A percentile compares a stretch with the other conserved stretches of the same genome.
These are phyloP conservation scores for Leptopilina clavipes DNA, from an alignment of 1,140 invertebrate species.

Conservation along the genomic window DNA sequence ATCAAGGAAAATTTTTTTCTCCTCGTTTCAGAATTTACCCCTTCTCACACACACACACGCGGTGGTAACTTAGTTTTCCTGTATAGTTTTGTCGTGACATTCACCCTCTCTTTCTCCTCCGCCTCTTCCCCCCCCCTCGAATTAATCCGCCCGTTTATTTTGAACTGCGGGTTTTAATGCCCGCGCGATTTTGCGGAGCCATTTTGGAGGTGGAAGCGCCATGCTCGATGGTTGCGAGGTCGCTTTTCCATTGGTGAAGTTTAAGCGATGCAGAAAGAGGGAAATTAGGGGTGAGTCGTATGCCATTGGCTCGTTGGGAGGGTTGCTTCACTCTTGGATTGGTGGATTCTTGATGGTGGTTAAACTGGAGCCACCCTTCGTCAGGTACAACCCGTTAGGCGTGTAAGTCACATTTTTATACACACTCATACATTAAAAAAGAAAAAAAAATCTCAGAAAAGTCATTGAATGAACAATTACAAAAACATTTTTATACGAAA, in stretches of 20 bases:
- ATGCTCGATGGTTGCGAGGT: conserved; percentile 44
- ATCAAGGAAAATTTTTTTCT: conserved; percentile 40
- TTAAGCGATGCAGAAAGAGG: conserved; percentile 44
- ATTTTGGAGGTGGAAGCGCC: conserved; percentile 72
- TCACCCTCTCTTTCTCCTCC: conserved; percentile 39
- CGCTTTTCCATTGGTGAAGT: conserved; percentile 44
- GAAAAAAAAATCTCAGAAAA: no score
- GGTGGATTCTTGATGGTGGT: conserved; percentile 41
- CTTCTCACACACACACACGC: conserved; percentile 17
- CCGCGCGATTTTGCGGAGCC: conserved; percentile 72
- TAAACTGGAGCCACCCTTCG: neutral
- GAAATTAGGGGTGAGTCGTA: conserved; percentile 43
- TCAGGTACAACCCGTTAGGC: no score
- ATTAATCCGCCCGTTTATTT: conserved; percentile 75
- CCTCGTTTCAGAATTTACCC: conserved; percentile 10
- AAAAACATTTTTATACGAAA: no score
- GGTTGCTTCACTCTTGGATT: conserved; percentile 41
- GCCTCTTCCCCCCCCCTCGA: conserved; percentile 55
- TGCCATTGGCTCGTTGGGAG: conserved; percentile 46
- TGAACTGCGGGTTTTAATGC: conserved; percentile 68
- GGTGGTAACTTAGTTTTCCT: conserved; percentile 33
- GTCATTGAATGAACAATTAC: no score
- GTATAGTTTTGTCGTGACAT: conserved; percentile 38
- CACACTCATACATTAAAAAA: no score
- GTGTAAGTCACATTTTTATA: no score